Conservation (phyloP, 64 coral and sea anemone species). For the Stichodactyla helianthus region DNA sequence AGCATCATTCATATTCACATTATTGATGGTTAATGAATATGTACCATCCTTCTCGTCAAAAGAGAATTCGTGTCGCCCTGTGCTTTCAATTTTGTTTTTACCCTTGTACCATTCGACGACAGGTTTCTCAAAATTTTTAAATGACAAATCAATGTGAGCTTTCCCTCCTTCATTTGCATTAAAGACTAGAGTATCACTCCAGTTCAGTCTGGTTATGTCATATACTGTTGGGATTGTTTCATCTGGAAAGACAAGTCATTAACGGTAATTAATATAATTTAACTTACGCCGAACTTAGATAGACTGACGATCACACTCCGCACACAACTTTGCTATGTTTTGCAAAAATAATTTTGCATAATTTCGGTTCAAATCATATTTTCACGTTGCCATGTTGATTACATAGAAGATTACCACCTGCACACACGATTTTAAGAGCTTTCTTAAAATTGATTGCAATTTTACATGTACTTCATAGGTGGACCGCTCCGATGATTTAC, state of each 20-base stretch:
- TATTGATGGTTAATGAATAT: constrained; percentile 39
- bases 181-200: constrained; percentile 15
- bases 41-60: constrained; percentile 29
- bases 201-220: constrained; percentile 30
- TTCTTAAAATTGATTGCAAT: too few species aligned
- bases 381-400: too few species aligned
- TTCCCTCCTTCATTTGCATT: constrained; percentile 37
- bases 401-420: too few species aligned
- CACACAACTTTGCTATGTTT: too few species aligned
- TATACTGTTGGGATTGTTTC: constrained; percentile 20
- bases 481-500: too few species aligned
- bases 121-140: constrained; percentile 49
- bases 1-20: constrained; percentile 38
- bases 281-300: too few species aligned
- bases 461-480: too few species aligned
- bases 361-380: too few species aligned
- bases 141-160: constrained; percentile 54
- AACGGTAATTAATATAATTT: constrained; percentile 24
- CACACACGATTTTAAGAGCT: too few species aligned
- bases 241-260: constrained; percentile 35
- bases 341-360: too few species aligned
- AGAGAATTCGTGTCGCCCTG: constrained; percentile 20
- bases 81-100: constrained; percentile 13
- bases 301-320: too few species aligned
- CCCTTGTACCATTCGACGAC: constrained; percentile 44